Evolutionary conservation across 1,140 invertebrate genomes (phyloP).

Genomic region (Varroa destructor): DNA sequence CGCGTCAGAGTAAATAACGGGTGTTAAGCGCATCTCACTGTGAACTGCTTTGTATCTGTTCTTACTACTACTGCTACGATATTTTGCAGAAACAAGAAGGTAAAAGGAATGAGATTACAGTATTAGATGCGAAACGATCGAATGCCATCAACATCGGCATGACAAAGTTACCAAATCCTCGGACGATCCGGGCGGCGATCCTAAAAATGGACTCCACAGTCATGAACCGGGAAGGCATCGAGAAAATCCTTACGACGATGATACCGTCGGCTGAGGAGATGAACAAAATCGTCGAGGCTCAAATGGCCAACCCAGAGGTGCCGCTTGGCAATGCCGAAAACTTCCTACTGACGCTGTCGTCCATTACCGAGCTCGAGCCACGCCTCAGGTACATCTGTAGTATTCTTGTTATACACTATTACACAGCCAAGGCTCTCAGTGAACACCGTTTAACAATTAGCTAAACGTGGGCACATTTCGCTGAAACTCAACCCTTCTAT

Average conservation of each 20-base stretch:
- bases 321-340: constrained; percentile 94
- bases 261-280: constrained; percentile 93
- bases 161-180: constrained; percentile 88
- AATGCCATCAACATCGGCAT: constrained; percentile 99
- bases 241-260: constrained; percentile 87
- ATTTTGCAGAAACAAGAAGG: constrained; percentile 51
- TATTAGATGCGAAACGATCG: constrained; percentile 90
- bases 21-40: no score
- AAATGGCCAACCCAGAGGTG: constrained; percentile 79
- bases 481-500: no score
- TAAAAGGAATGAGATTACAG: constrained; percentile 88
- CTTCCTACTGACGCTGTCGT: constrained; percentile 84
- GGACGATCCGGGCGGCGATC: constrained; percentile 91
- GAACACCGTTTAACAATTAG: no score
- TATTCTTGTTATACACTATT: no score
- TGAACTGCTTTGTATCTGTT: background rate
- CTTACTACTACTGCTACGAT: background rate
- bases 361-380: constrained; percentile 86
- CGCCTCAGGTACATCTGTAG: constrained; percentile 47
- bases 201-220: constrained; percentile 98
- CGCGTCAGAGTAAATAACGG: no score
- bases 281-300: constrained; percentile 86
- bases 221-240: constrained; percentile 89
- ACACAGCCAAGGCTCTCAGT: no score
- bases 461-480: no score